These are phyloP conservation scores for Xiphophorus birchmanni DNA, from an alignment of 2,797 vertebrate species.

Conservation along the genomic window DNA sequence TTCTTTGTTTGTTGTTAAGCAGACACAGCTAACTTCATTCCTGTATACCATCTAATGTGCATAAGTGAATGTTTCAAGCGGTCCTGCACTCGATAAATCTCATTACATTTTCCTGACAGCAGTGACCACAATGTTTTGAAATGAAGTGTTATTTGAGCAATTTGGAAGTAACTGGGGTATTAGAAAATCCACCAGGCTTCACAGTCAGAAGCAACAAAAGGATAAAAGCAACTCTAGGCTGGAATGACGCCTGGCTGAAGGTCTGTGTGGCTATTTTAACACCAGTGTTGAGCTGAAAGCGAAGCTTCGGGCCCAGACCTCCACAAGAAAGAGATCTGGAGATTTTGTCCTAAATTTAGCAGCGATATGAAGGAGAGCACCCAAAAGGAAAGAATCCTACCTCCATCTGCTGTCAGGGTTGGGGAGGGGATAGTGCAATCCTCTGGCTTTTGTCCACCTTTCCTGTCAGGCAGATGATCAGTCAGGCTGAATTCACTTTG, in stretches of 20 bases:
- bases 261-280: background rate
- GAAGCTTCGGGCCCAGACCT: background rate
- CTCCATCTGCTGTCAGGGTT: background rate
- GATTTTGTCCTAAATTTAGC: background rate
- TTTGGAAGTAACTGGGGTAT: background rate
- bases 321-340: background rate
- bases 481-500: background rate
- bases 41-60: too few species aligned
- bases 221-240: background rate
- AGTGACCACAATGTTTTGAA: background rate
- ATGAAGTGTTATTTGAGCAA: background rate
- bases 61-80: too few species aligned
- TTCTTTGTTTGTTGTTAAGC: too few species aligned
- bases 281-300: background rate
- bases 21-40: too few species aligned
- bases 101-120: background rate
- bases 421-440: background rate
- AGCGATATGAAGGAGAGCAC: background rate
- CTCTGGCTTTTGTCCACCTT: background rate
- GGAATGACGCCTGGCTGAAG: background rate
- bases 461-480: background rate
- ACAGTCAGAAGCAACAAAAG: background rate
- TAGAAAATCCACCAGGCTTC: background rate
- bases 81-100: background rate
- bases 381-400: background rate